Percentiles rank a stretch among this genome's conserved stretches.
phyloP scores from a whole-genome alignment of 2,888 invertebrate genomes.

The Hyppa rectilinea region DNA sequence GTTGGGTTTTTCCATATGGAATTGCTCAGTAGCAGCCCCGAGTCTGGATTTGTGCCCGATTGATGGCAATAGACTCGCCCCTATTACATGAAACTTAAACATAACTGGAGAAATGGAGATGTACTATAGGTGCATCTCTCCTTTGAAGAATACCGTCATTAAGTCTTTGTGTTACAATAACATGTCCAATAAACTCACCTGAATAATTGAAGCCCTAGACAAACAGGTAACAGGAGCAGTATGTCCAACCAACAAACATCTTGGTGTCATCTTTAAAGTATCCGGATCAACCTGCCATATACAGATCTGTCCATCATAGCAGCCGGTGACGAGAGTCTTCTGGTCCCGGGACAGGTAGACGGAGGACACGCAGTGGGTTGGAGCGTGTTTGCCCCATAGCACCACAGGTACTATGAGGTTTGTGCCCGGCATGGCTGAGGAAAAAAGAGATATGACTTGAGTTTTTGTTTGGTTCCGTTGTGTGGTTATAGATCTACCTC shows the following conservation, averaged over 20 bases:
- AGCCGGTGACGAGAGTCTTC: constrained; percentile 98
- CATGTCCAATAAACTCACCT: constrained; percentile 80
- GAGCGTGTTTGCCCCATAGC: constrained; percentile 98
- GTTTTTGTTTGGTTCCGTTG: neutral
- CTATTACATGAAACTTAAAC: no score
- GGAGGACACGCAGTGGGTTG: constrained; percentile 98
- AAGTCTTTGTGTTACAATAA: no score
- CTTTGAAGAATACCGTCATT: no score
- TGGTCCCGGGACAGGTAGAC: constrained; percentile 98
- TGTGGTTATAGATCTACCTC: neutral
- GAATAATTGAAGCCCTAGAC: constrained; percentile 94
- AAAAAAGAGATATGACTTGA: constrained; percentile 25
- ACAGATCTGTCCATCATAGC: constrained; percentile 99
- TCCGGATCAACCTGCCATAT: constrained; percentile 96
- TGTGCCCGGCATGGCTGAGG: constrained; percentile 93
- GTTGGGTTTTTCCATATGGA: no score
- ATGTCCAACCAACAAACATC: constrained; percentile 98
- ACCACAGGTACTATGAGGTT: constrained; percentile 99
- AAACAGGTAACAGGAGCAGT: constrained; percentile 98
- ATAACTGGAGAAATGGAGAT: no score
- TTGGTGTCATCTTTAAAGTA: constrained; percentile 96
- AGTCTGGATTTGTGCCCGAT: no score
- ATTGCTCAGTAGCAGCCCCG: no score
- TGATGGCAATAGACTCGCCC: no score
- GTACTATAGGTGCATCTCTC: no score